Percentiles rank a stretch among this genome's conserved stretches.
Evolutionary conservation across 2,797 vertebrate genomes (phyloP).

Genomic region (Bufotes viridis): DNA sequence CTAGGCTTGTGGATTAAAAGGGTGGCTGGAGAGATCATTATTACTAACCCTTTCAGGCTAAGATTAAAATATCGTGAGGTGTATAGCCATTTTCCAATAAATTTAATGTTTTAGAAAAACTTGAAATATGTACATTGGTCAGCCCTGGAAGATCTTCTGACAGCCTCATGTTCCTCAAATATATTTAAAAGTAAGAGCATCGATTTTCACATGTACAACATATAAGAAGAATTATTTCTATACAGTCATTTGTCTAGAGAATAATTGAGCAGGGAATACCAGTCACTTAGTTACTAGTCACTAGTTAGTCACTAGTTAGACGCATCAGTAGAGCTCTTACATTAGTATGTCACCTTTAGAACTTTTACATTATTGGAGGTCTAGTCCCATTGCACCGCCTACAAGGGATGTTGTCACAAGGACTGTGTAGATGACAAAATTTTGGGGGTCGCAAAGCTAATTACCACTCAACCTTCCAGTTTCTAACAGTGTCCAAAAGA

Average conservation of each 20-base stretch:
- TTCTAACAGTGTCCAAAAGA: too few relatives aligned
- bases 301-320: background rate
- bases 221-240: background rate
- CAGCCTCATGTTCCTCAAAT: background rate
- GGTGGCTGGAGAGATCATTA: slow-evolving; percentile 29
- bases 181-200: background rate
- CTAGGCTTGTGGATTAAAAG: slow-evolving; percentile 45
- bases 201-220: background rate
- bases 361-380: too few relatives aligned
- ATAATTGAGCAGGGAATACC: background rate
- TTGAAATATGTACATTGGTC: background rate
- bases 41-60: slow-evolving; percentile 25
- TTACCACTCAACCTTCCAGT: too few relatives aligned
- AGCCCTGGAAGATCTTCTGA: background rate
- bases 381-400: too few relatives aligned
- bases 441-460: too few relatives aligned
- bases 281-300: background rate
- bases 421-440: too few relatives aligned
- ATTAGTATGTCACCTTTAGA: background rate
- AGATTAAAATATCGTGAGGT: slow-evolving; percentile 6
- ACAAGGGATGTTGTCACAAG: too few relatives aligned
- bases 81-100: background rate
- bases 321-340: background rate
- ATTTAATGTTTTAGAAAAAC: background rate
- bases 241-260: too few relatives aligned